Conservation (phyloP, 2,888 invertebrate species). For the Diplolepis rosae region DNA sequence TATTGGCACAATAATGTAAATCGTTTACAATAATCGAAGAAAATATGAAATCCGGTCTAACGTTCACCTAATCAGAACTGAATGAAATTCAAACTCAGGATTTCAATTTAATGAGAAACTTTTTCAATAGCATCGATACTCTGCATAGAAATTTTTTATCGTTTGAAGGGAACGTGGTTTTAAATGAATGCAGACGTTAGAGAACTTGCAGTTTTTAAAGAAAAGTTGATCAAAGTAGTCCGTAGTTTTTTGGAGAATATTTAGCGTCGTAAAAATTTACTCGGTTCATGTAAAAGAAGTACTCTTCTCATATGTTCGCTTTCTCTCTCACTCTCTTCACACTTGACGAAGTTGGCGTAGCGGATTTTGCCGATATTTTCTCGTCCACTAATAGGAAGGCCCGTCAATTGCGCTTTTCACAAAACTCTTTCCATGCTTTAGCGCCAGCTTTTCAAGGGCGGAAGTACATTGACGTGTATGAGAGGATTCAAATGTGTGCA, state of each 20-base stretch:
- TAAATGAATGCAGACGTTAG: constrained; percentile 14
- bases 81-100: constrained; percentile 10
- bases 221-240: constrained; percentile 26
- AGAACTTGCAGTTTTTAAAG: constrained; percentile 22
- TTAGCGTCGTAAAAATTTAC: constrained; percentile 27
- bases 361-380: constrained; percentile 51
- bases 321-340: constrained; percentile 22
- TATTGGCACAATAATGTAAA: too few species aligned
- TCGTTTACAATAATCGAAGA: too few species aligned
- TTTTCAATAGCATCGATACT: not conserved
- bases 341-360: constrained; percentile 13
- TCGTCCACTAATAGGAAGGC: constrained; percentile 59
- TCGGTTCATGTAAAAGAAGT: constrained; percentile 16
- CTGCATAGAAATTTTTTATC: constrained; percentile 14
- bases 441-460: constrained; percentile 38
- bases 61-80: too few species aligned
- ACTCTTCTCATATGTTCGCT: constrained; percentile 12
- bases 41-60: too few species aligned
- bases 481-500: constrained; percentile 19
- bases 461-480: constrained; percentile 17
- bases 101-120: constrained; percentile 18
- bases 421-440: constrained; percentile 52
- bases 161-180: not conserved
- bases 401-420: constrained; percentile 65
- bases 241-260: constrained; percentile 18